Conservation (phyloP, 2,888 invertebrate genomes). For the Melolontha melolontha region DNA sequence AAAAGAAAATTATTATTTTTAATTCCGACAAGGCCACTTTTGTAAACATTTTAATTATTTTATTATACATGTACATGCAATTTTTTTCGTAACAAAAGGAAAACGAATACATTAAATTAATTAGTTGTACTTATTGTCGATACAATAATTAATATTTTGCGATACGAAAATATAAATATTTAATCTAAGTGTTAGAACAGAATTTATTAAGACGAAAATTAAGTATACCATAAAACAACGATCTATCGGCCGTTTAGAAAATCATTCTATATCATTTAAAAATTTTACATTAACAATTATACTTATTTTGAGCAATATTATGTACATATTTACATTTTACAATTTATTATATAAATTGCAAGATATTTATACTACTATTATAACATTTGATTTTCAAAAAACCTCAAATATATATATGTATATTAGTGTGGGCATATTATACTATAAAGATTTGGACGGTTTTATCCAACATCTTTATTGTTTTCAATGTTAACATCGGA, state of each 20-base stretch:
- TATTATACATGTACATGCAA: constrained; percentile 40
- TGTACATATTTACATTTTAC: constrained; percentile 43
- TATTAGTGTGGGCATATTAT: constrained; percentile 11
- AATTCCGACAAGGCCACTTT: constrained; percentile 50
- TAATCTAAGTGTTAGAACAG: background rate
- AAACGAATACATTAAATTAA: constrained; percentile 17
- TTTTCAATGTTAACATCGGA: constrained; percentile 5
- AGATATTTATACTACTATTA: constrained; percentile 24
- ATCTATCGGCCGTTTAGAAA: constrained; percentile 40
- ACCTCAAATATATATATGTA: constrained; percentile 24
- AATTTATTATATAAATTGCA: constrained; percentile 39
- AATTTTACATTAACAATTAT: constrained; percentile 42
- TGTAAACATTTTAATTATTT: constrained; percentile 42
- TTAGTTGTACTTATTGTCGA: constrained; percentile 40
- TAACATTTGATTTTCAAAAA: constrained; percentile 35
- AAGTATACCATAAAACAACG: constrained; percentile 7
- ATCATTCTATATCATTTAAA: constrained; percentile 31
- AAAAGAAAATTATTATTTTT: constrained; percentile 40
- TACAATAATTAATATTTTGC: constrained; percentile 39
- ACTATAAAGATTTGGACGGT: constrained; percentile 43
- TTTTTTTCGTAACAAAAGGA: constrained; percentile 13
- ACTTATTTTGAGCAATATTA: constrained; percentile 43
- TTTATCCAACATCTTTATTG: constrained; percentile 42
- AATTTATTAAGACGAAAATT: constrained; percentile 8
- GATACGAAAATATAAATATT: constrained; percentile 13